These are phyloP conservation scores for Loxodonta africana DNA, from an alignment of 2,113 vertebrate species.

Conservation along the genomic window DNA sequence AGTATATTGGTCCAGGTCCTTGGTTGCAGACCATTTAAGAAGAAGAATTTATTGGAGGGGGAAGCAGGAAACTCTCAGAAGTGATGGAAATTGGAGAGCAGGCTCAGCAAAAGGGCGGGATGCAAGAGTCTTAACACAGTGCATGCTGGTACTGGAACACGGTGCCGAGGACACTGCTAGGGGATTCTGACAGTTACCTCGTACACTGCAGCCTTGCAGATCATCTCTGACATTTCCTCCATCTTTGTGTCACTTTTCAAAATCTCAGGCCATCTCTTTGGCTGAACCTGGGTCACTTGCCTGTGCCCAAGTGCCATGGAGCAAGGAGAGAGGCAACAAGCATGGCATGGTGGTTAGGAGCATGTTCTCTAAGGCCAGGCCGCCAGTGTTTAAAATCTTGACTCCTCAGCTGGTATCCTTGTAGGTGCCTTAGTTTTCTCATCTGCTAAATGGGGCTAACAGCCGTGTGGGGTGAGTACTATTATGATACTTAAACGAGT, in stretches of 20 bases:
- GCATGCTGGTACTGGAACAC: background rate
- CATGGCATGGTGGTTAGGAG: background rate
- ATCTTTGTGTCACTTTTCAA: background rate
- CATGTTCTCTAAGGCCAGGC: background rate
- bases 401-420: background rate
- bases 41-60: conserved; percentile 53
- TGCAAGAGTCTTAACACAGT: background rate
- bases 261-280: background rate
- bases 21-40: conserved; percentile 9
- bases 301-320: background rate
- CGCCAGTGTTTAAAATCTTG: background rate
- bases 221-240: background rate
- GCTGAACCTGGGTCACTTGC: background rate
- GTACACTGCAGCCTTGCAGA: background rate
- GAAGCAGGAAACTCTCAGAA: conserved; percentile 11
- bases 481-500: background rate
- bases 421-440: background rate
- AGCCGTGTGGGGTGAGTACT: background rate
- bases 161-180: background rate
- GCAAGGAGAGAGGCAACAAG: background rate
- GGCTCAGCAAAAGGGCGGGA: conserved; percentile 16
- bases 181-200: background rate
- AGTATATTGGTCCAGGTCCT: background rate
- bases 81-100: background rate
- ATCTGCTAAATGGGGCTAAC: background rate